Conservation (phyloP, 2,888 invertebrate species). For the Hartigia nigra region DNA sequence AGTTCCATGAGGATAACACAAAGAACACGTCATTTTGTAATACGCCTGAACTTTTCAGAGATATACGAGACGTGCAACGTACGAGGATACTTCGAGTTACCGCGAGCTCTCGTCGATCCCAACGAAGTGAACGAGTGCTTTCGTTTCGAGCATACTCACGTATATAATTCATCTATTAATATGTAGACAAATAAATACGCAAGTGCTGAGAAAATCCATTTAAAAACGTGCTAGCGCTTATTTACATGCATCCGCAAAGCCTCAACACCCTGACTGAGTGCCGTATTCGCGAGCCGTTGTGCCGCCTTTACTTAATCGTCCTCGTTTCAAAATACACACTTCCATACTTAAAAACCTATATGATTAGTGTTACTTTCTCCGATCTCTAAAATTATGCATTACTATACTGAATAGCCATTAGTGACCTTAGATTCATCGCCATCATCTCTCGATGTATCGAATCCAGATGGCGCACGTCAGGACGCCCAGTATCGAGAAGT, state of each 20-base stretch:
- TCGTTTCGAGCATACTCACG: not conserved
- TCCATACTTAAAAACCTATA: constrained; percentile 10
- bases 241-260: constrained; percentile 9
- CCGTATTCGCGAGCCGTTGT: constrained; percentile 36
- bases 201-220: constrained; percentile 1
- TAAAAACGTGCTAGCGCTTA: constrained; percentile 2
- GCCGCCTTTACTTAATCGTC: constrained; percentile 13
- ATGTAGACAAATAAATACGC: not conserved
- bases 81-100: not conserved
- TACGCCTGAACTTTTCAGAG: not conserved
- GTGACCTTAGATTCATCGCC: constrained; percentile 41
- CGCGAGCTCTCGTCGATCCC: not conserved
- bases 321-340: constrained; percentile 12
- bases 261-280: constrained; percentile 29
- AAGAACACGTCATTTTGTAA: not conserved
- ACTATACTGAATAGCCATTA: constrained; percentile 44
- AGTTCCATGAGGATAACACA: not conserved
- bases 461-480: constrained; percentile 41
- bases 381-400: constrained; percentile 25
- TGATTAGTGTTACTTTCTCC: constrained; percentile 29
- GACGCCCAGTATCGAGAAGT: constrained; percentile 38
- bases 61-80: not conserved
- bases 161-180: too few species aligned
- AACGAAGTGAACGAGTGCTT: not conserved
- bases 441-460: constrained; percentile 58